These are phyloP conservation scores for Hydrotaea diabolus DNA, from an alignment of 2,888 invertebrate genomes.

Conservation along the genomic window DNA sequence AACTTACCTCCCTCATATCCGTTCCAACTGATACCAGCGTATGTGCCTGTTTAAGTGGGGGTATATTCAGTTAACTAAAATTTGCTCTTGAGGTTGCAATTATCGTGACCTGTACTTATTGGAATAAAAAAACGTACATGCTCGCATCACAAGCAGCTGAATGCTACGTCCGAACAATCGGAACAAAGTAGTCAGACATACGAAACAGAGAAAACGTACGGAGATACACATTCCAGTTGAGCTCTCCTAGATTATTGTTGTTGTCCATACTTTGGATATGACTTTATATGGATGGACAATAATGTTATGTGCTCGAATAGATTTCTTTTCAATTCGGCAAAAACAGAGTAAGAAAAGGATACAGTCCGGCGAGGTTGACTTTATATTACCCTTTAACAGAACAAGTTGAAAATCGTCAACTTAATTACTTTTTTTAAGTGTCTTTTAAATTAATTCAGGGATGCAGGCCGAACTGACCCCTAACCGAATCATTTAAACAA, in stretches of 20 bases:
- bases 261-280: constrained; percentile 35
- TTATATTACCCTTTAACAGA: too few relatives aligned
- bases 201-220: background rate
- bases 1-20: too few relatives aligned
- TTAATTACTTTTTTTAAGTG: too few relatives aligned
- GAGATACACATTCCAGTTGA: background rate
- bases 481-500: too few relatives aligned
- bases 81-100: constrained; percentile 76
- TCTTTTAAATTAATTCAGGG: too few relatives aligned
- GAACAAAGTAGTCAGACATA: constrained; percentile 17
- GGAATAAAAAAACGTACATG: constrained; percentile 62
- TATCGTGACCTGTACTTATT: constrained; percentile 79
- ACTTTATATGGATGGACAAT: constrained; percentile 57
- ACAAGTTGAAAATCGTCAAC: too few relatives aligned
- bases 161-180: constrained; percentile 25
- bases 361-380: too few relatives aligned
- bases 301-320: constrained; percentile 49
- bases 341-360: constrained; percentile 20
- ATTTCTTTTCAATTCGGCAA: constrained; percentile 52
- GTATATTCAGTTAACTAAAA: constrained; percentile 59
- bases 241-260: constrained; percentile 6
- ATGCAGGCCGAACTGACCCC: too few relatives aligned
- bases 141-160: constrained; percentile 11
- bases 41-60: background rate
- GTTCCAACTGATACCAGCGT: background rate